These are phyloP conservation scores for Daktulosphaira vitifoliae DNA, from an alignment of 1,140 invertebrate species.

Conservation along the genomic window DNA sequence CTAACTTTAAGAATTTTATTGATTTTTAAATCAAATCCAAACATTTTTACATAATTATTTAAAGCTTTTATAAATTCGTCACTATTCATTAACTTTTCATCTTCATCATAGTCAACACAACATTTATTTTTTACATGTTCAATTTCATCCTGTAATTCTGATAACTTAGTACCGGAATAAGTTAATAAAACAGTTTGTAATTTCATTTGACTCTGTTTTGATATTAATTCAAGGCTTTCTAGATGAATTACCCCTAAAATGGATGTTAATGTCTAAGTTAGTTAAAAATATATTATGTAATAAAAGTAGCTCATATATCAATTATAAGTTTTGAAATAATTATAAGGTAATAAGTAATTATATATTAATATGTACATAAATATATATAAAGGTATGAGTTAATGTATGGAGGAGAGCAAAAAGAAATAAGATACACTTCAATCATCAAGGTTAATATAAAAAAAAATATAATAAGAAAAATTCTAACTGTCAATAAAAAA, in stretches of 20 bases:
- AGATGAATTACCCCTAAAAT: constrained; percentile 65
- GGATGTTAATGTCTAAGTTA: too few species aligned
- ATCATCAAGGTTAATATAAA: too few species aligned
- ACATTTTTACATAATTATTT: constrained; percentile 49
- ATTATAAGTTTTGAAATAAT: too few species aligned
- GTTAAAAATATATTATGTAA: constrained; percentile 13
- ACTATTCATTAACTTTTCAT: constrained; percentile 47
- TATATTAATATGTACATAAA: too few species aligned
- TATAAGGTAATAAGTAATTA: too few species aligned
- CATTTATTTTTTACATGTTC: constrained; percentile 71
- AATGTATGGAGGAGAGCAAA: too few species aligned
- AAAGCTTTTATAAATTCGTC: constrained; percentile 52
- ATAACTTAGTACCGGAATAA: constrained; percentile 49
- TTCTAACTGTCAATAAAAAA: too few species aligned
- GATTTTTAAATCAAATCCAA: constrained; percentile 43
- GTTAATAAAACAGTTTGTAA: constrained; percentile 55
- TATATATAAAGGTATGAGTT: too few species aligned
- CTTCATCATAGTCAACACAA: constrained; percentile 59
- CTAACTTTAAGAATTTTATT: constrained; percentile 49
- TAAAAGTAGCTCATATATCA: background rate
- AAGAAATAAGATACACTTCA: background rate
- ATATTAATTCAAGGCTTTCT: constrained; percentile 82
- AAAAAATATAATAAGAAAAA: too few species aligned
- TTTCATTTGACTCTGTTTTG: constrained; percentile 69
- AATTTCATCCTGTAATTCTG: constrained; percentile 64